phyloP scores from a whole-genome alignment of 2,113 vertebrate species.

The Rhagologus leucostigma region DNA sequence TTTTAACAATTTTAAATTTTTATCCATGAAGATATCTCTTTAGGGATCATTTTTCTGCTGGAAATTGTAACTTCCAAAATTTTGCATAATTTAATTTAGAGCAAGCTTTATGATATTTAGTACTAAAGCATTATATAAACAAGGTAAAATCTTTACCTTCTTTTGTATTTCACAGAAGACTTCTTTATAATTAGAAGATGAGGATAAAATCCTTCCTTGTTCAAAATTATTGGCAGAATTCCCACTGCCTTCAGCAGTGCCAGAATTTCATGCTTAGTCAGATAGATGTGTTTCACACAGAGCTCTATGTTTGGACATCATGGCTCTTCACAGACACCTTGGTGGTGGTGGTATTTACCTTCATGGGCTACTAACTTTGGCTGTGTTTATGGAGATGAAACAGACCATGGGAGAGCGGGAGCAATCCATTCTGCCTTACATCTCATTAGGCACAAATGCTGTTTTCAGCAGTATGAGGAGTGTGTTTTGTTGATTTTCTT shows the following conservation, averaged over 20 bases:
- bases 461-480: not conserved
- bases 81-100: not conserved
- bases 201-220: not conserved
- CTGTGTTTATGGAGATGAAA: not conserved
- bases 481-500: not conserved
- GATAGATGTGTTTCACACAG: not conserved
- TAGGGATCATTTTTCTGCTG: not conserved
- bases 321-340: not conserved
- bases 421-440: not conserved
- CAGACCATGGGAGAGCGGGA: not conserved
- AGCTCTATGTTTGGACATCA: not conserved
- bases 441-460: not conserved
- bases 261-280: not conserved
- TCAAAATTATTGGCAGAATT: not conserved
- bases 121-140: not conserved
- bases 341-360: not conserved
- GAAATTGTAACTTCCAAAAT: not conserved
- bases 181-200: not conserved
- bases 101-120: not conserved
- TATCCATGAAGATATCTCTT: not conserved
- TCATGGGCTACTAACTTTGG: not conserved
- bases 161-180: not conserved
- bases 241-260: not conserved
- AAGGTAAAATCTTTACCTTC: not conserved
- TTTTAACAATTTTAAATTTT: not conserved